Evolutionary conservation across 2,113 vertebrate species (phyloP), one percentile per base, ranked within the genome.

Genomic region (Alaudala cheleensis): DNA sequence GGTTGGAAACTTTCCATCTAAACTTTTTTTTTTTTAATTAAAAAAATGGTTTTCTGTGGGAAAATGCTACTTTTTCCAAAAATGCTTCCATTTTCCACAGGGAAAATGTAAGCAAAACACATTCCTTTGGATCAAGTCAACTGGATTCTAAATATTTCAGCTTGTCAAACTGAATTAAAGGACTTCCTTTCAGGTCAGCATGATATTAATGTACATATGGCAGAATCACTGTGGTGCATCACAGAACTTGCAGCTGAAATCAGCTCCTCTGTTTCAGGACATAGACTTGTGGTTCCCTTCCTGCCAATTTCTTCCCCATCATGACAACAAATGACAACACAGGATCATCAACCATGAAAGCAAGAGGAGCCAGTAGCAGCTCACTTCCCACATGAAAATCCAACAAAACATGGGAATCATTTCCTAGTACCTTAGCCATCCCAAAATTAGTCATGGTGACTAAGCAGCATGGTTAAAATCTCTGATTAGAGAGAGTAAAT

Each of bases 91-190:
- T 81, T 93, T 95, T 95, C 94, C 90, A 90, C 86, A 81, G 92
- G 94, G 92, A 95, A 95, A 96, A 96, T 65, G 37, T 86, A 95
- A 97, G 45, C 69, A 92, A 94, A 95, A 88, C 84, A 50, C 82
- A 93, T 88, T 90, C 71, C 67, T 95, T 79, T 45, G 65, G 45
- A 72, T 94, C 86, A 86, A 90, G 72, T 81, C 88, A 90, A 88
- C 37, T 57, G 44, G 21, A 90, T 88, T 90, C 81, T 88, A 94
- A 80, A 83, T 86, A 95, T 78, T 93, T 90, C 53, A 95, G 24
- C 61, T 88, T 88, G 57, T 95, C 56, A 81, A 84, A 49, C 15
- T 74, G 50, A 77, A 95, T 82, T 69, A 87, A 87, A 94, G 26
- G 14, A 77, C 51, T 94, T 94, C 22, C 9, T 86, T 92, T 92